Evolutionary conservation across 2,113 vertebrate genomes (phyloP).

Genomic region (Otis tarda): DNA sequence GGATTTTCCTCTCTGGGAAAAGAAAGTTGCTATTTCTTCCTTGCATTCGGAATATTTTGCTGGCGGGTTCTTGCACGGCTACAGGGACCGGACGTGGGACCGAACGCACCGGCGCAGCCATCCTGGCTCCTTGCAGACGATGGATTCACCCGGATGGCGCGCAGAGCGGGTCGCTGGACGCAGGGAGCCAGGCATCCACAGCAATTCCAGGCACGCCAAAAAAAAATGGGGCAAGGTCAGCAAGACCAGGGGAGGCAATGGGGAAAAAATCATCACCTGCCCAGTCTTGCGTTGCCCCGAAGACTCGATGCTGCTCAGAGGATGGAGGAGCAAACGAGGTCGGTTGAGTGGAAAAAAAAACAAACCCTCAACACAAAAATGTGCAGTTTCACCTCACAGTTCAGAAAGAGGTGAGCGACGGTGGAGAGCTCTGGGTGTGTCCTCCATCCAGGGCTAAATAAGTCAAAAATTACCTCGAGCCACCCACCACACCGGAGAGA

Average conservation of each 20-base stretch:
- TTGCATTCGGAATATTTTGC: neutral
- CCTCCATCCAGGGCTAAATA: neutral
- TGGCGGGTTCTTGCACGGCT: neutral
- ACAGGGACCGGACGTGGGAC: neutral
- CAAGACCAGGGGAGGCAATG: neutral
- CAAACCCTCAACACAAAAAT: neutral
- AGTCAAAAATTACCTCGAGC: neutral
- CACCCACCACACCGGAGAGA: neutral
- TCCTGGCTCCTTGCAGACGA: neutral
- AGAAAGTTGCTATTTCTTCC: neutral
- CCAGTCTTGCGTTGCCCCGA: neutral
- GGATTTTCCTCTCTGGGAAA: neutral
- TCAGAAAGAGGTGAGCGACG: neutral
- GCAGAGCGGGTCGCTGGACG: accelerated
- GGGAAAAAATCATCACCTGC: neutral
- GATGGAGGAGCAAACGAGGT: neutral
- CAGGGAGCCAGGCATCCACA: neutral
- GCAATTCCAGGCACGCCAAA: neutral
- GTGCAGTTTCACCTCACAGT: neutral
- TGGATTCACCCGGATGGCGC: neutral
- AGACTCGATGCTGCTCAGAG: accelerated
- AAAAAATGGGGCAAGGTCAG: neutral
- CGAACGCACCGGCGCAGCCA: neutral
- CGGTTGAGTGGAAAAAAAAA: neutral
- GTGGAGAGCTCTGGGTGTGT: neutral